Percentiles rank a stretch among this genome's conserved stretches.
phyloP scores from a whole-genome alignment of 1,140 invertebrate genomes.

The Prorops nasuta region DNA sequence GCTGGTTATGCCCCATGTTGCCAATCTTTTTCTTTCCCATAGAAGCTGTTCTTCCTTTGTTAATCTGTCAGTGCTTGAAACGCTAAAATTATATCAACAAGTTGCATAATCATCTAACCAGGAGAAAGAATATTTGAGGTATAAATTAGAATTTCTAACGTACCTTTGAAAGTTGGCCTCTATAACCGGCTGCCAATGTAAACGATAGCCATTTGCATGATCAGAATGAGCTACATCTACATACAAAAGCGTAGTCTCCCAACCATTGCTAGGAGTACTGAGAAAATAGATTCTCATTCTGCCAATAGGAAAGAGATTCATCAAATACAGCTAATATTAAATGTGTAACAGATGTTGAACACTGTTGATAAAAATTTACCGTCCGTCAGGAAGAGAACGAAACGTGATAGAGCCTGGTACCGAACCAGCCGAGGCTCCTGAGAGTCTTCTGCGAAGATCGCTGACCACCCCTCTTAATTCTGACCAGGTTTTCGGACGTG shows the following conservation, averaged over 20 bases:
- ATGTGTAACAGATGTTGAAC: no score
- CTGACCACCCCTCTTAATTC: slow-evolving; percentile 78
- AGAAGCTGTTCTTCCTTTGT: slow-evolving; percentile 87
- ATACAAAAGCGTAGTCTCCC: slow-evolving; percentile 86
- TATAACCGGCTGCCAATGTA: slow-evolving; percentile 72
- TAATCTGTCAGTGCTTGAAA: slow-evolving; percentile 58
- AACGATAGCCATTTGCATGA: slow-evolving; percentile 53
- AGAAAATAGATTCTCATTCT: slow-evolving; percentile 86
- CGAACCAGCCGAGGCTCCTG: slow-evolving; percentile 70
- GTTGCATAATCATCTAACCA: not conserved
- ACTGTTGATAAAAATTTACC: slow-evolving; percentile 27
- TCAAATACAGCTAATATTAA: not conserved
- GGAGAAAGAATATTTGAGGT: not conserved
- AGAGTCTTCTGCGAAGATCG: slow-evolving; percentile 76
- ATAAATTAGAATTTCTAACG: slow-evolving; percentile 1
- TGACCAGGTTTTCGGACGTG: slow-evolving; percentile 64
- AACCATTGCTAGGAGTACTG: slow-evolving; percentile 76
- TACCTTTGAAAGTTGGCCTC: slow-evolving; percentile 71
- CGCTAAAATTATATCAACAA: slow-evolving; percentile 28
- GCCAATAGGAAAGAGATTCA: not conserved
- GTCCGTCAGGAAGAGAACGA: slow-evolving; percentile 70
- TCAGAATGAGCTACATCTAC: slow-evolving; percentile 70
- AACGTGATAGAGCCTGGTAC: slow-evolving; percentile 80
- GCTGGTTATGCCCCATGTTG: slow-evolving; percentile 90
- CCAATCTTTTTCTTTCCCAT: slow-evolving; percentile 85